Evolutionary conservation across 2,888 invertebrate species (phyloP).

Genomic region (Atherix ibis): DNA sequence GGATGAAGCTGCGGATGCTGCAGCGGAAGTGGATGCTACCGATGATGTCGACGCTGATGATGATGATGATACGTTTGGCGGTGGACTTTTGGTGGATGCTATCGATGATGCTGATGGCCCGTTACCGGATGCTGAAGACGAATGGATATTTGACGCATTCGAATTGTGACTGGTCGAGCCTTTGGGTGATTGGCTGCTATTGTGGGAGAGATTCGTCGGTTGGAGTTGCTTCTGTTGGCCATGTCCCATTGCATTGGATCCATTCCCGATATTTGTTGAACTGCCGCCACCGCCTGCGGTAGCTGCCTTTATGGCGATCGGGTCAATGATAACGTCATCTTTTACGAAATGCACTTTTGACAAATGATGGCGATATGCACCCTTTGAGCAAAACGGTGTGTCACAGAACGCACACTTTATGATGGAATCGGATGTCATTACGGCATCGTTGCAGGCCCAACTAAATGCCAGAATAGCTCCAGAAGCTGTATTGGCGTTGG

Average conservation of each 20-base stretch:
- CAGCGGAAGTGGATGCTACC: conserved; percentile 18
- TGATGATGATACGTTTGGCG: conserved; percentile 4
- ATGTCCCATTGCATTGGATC: conserved; percentile 9
- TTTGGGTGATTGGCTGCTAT: conserved; percentile 12
- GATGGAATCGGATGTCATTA: conserved; percentile 69
- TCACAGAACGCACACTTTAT: conserved; percentile 94
- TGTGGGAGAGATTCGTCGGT: conserved; percentile 4
- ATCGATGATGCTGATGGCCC: conserved; percentile 9
- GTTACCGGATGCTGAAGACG: neutral
- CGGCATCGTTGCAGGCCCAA: conserved; percentile 88
- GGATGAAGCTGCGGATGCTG: conserved; percentile 5
- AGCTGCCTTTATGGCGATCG: conserved; percentile 42
- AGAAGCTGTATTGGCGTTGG: conserved; percentile 42
- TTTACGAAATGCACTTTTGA: conserved; percentile 93
- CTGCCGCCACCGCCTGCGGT: conserved; percentile 16
- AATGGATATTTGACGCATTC: neutral
- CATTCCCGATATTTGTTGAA: conserved; percentile 16
- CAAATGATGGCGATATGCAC: conserved; percentile 89
- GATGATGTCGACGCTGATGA: conserved; percentile 13
- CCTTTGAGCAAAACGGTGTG: conserved; percentile 91
- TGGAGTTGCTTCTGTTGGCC: neutral
- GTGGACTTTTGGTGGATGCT: conserved; percentile 5
- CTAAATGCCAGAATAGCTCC: conserved; percentile 80
- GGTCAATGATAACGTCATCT: conserved; percentile 72
- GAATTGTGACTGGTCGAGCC: conserved; percentile 3